Evolutionary conservation across 2,113 vertebrate species (phyloP).

Genomic region (Peucedramus taeniatus): DNA sequence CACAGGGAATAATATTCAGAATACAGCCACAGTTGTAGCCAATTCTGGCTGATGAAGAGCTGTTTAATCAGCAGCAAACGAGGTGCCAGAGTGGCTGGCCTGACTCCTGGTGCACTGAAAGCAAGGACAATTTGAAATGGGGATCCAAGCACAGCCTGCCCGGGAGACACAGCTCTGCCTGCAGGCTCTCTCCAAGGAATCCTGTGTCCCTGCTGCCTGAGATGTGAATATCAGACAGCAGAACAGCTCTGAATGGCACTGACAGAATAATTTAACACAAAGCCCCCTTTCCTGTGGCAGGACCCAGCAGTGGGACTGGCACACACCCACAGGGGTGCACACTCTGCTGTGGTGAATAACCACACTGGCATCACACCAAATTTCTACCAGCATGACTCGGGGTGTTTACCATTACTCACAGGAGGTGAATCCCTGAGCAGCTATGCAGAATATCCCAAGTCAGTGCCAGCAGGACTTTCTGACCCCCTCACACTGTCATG

Average conservation of each 20-base stretch:
- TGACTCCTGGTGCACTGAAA: neutral
- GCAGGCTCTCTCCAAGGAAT: neutral
- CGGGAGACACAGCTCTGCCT: neutral
- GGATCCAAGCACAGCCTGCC: neutral
- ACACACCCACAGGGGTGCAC: neutral
- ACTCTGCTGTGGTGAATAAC: neutral
- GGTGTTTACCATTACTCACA: conserved; percentile 52
- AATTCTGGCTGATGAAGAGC: neutral
- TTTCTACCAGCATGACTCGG: neutral
- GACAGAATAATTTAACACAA: neutral
- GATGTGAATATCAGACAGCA: neutral
- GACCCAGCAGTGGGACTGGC: neutral
- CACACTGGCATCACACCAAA: neutral
- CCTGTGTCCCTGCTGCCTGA: neutral
- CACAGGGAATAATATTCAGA: neutral
- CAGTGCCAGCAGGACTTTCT: neutral
- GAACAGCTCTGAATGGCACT: neutral
- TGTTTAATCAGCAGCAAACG: neutral
- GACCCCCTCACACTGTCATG: neutral
- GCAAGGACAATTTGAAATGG: rapidly evolving
- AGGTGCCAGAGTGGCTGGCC: neutral
- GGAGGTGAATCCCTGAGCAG: conserved; percentile 55
- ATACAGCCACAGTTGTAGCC: neutral
- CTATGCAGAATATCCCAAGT: conserved; percentile 27
- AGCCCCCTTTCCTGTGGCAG: neutral